Evolutionary conservation across 2,888 invertebrate genomes (phyloP).

Genomic region (Mystacides longicornis): DNA sequence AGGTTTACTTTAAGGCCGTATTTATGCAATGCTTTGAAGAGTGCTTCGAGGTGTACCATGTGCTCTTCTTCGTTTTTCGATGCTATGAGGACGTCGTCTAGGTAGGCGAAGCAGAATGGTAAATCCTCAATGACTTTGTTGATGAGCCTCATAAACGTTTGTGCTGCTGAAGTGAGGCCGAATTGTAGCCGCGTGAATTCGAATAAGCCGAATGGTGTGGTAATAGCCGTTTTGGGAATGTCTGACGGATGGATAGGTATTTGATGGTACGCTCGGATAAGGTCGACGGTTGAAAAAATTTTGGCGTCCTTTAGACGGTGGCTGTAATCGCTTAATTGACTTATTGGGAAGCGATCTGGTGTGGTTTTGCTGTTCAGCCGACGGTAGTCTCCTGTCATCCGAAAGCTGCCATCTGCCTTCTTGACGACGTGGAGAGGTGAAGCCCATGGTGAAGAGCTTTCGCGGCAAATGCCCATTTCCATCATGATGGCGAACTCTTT

Average conservation of each 20-base stretch:
- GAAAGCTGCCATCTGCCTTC: neutral
- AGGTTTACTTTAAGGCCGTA: neutral
- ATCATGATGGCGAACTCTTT: neutral
- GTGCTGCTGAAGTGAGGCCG: neutral
- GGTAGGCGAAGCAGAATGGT: neutral
- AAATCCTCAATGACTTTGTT: neutral
- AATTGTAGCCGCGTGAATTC: neutral
- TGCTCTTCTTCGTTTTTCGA: neutral
- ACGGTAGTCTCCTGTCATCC: neutral
- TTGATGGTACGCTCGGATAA: slow-evolving; percentile 2
- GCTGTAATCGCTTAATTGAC: neutral
- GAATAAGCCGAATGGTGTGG: neutral
- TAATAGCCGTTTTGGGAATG: neutral
- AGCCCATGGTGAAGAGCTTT: neutral
- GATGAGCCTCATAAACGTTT: neutral
- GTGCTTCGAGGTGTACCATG: neutral
- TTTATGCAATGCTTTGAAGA: neutral
- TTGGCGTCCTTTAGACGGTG: neutral
- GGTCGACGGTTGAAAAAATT: neutral
- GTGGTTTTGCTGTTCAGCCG: neutral
- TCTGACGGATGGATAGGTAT: neutral
- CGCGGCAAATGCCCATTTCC: neutral
- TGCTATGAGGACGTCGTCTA: neutral
- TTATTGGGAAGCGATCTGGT: neutral
- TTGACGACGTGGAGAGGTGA: neutral